Evolutionary conservation across 2,113 vertebrate genomes (phyloP).

Genomic region (Arvicanthis niloticus): DNA sequence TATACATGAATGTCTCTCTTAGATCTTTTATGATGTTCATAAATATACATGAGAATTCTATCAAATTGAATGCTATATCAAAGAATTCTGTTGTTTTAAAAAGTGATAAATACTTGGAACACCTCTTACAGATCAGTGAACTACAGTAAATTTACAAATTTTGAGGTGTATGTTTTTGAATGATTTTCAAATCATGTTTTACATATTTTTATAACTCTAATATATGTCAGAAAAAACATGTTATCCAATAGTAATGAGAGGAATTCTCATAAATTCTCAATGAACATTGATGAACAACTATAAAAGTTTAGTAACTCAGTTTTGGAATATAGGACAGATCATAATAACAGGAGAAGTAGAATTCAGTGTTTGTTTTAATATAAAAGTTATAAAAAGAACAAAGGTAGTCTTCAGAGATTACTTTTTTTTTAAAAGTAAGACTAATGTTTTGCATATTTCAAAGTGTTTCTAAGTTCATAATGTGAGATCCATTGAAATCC

Average conservation of each 20-base stretch:
- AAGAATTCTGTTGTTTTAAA: neutral
- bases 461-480: neutral
- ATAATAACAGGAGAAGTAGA: neutral
- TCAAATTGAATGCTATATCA: no score
- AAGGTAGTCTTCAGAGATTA: neutral
- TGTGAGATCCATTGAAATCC: no score
- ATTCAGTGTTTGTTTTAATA: neutral
- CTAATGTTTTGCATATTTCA: neutral
- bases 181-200: neutral
- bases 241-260: neutral
- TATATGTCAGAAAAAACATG: constrained; percentile 1
- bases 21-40: neutral
- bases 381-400: neutral
- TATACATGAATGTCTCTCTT: neutral
- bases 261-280: neutral
- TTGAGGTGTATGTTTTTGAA: neutral
- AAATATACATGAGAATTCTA: neutral
- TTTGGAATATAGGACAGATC: neutral
- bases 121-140: neutral
- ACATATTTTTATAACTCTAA: neutral
- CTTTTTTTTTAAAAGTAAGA: neutral
- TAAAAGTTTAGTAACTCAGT: neutral
- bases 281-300: neutral
- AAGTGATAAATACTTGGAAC: neutral
- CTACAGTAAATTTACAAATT: neutral